Percentiles rank a stretch among this genome's conserved stretches.
Conservation (phyloP, 2,797 vertebrate species). For the Sparidentex hasta region DNA sequence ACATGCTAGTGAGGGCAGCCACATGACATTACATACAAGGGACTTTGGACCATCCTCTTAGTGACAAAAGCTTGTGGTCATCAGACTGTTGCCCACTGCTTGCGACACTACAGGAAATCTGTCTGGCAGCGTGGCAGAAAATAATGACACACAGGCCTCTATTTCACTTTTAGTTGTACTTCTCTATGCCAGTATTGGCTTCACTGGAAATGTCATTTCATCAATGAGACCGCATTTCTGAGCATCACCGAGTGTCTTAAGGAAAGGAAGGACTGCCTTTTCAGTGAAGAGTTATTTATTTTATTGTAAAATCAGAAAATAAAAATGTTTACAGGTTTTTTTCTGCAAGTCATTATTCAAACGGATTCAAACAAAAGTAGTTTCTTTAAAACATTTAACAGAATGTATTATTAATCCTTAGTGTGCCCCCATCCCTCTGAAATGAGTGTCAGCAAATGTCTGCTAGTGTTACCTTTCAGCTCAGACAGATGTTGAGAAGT, state of each 20-base stretch:
- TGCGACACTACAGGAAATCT: constrained; percentile 56
- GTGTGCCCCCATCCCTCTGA: background rate
- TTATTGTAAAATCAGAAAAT: constrained; percentile 50
- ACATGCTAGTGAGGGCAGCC: constrained; percentile 41
- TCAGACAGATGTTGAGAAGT: background rate
- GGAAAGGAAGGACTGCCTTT: background rate
- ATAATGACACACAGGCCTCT: background rate
- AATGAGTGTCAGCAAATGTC: background rate
- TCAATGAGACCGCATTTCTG: background rate
- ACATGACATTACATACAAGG: constrained; percentile 43
- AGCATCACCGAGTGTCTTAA: background rate
- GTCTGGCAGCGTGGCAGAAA: constrained; percentile 12
- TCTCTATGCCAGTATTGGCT: constrained; percentile 22
- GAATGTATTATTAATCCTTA: background rate
- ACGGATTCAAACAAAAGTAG: constrained; percentile 14
- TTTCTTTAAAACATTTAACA: constrained; percentile 1
- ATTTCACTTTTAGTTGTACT: constrained; percentile 67
- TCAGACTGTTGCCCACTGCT: background rate
- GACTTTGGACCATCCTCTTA: constrained; percentile 4
- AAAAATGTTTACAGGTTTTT: background rate
- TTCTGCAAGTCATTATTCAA: background rate
- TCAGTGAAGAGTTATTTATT: background rate
- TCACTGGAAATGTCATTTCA: constrained; percentile 6
- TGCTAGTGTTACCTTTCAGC: too few relatives aligned
- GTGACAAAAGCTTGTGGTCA: constrained; percentile 17